Evolutionary conservation across 2,797 vertebrate species (phyloP), one percentile per base, ranked within the genome.

Genomic region (Cygnus olor): DNA sequence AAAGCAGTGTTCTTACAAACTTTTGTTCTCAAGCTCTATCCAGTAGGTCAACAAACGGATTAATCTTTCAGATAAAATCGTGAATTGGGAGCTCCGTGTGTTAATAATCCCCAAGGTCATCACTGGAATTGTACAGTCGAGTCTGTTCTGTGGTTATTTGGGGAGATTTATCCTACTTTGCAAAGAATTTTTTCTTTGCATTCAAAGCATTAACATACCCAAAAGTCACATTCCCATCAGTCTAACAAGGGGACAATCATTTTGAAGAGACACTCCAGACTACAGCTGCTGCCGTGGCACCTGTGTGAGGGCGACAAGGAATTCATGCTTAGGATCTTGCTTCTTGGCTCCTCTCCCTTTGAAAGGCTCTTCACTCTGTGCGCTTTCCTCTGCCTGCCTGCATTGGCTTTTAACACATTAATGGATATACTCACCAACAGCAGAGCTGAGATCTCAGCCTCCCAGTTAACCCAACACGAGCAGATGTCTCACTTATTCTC

Each of bases 191-290:
- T 27, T 60, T 74, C 54, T 81, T 90, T 47, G 2, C 47, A 95
- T 94, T 96, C 94, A 88, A 77, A 93, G 91, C 36, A 94, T 81
- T 56, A 93, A 88, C 64, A 73, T 83, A 74, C 53, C 80, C 84
- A 77, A 87, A 94, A 91, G 89, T 89, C 91, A 96, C 83, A 76
- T 94, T 93, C 61, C 76, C 60, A 94, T 95, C 85, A 92, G 68
- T 69, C 63, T 90, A 92, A 96, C 80, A 93, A 96, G 93, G 49
- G 80, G 91, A 87, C 74, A 86, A 92, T 95, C 65, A 97, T 89
- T 91, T 79, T 95, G 89, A 96, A 95, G 95, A 95, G 94, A 81
- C 93, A 96, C 89, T 94, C 70, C 86, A 94, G 80, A 84, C 77
- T 86, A 79, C 90, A 95, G 92, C 89, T 91, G 92, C 81, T 89